Conservation (phyloP, 1,140 invertebrate species). For the Hyphantria cunea region DNA sequence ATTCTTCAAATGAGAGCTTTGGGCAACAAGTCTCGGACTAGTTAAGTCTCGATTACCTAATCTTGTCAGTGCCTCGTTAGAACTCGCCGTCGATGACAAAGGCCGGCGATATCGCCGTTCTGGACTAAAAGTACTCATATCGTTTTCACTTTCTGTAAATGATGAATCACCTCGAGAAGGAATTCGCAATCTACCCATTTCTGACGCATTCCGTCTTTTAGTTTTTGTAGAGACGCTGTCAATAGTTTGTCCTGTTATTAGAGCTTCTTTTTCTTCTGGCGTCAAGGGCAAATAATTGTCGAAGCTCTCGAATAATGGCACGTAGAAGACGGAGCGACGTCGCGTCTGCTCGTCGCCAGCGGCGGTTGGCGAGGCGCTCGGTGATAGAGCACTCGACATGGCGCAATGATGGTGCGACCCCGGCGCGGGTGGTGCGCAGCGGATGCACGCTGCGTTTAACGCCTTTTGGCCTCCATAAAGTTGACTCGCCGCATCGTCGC, state of each 20-base stretch:
- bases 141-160: constrained; percentile 71
- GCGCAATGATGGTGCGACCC: constrained; percentile 27
- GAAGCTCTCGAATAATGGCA: constrained; percentile 82
- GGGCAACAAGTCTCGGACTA: constrained; percentile 64
- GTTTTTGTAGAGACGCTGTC: constrained; percentile 53
- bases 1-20: constrained; percentile 52
- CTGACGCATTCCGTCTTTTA: constrained; percentile 59
- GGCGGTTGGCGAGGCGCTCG: constrained; percentile 43
- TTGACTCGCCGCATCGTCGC: constrained; percentile 54
- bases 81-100: constrained; percentile 68
- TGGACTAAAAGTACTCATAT: constrained; percentile 64
- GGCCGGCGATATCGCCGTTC: constrained; percentile 62
- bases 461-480: constrained; percentile 45
- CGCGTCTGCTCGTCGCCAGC: constrained; percentile 72
- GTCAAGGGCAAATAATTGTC: constrained; percentile 78
- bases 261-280: constrained; percentile 71
- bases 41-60: constrained; percentile 58
- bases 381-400: constrained; percentile 63
- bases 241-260: constrained; percentile 62
- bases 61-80: constrained; percentile 68
- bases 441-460: constrained; percentile 69
- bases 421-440: constrained; percentile 35
- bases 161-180: constrained; percentile 61
- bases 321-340: constrained; percentile 84
- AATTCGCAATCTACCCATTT: constrained; percentile 52